These are phyloP conservation scores for Gopherus flavomarginatus DNA, from an alignment of 2,113 vertebrate species.

Conservation along the genomic window DNA sequence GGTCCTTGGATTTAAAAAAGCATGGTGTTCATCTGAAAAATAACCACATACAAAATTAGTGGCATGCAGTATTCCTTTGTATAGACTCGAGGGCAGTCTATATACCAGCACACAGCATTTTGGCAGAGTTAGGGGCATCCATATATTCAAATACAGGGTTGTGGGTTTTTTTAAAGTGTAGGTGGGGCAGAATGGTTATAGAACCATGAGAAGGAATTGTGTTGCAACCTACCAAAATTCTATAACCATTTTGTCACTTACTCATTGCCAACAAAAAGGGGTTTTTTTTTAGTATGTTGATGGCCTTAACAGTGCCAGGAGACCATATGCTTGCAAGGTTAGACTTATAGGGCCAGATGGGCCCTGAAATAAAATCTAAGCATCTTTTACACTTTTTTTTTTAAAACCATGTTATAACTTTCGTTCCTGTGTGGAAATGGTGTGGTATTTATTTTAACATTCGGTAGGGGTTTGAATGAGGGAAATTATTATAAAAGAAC, in stretches of 20 bases:
- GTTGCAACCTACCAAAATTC: not conserved
- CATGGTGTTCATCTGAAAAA: not conserved
- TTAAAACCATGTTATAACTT: not conserved
- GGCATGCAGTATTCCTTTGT: not conserved
- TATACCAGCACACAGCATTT: not conserved
- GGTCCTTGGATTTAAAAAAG: not conserved
- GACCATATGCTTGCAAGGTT: not conserved
- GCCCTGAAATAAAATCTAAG: not conserved
- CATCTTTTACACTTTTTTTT: not conserved
- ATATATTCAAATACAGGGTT: not conserved
- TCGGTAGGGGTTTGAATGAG: not conserved
- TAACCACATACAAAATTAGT: not conserved
- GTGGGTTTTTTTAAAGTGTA: accelerated
- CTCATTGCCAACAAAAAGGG: not conserved
- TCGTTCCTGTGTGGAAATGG: not conserved
- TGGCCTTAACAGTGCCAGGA: not conserved
- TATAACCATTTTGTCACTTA: not conserved
- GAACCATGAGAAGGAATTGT: not conserved
- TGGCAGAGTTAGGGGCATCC: accelerated
- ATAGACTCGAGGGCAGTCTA: not conserved
- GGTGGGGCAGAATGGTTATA: not conserved
- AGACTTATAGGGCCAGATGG: not conserved
- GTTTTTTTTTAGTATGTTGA: not conserved
- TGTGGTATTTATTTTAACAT: not conserved
- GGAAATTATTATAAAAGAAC: not conserved